A percentile compares a stretch with the other conserved stretches of the same genome.
Conservation (phyloP, 2,888 invertebrate species). For the Ophion obscuratus region DNA sequence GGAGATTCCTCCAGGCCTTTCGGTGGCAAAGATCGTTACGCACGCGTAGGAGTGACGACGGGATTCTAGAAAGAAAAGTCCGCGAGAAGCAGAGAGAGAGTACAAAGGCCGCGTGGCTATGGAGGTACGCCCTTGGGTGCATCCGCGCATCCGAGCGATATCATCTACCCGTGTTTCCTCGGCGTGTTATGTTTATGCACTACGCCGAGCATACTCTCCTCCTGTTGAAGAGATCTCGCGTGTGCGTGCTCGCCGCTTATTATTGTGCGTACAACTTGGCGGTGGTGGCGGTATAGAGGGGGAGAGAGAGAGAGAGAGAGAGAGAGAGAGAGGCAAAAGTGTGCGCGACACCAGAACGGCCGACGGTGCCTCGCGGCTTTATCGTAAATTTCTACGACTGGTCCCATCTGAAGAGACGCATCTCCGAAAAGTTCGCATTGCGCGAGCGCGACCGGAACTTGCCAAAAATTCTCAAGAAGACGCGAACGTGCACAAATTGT, state of each 20-base stretch:
- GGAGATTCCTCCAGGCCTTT: slow-evolving; percentile 33
- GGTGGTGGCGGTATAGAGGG: slow-evolving; percentile 6
- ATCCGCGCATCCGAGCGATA: slow-evolving; percentile 77
- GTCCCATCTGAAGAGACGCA: not conserved
- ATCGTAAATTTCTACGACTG: slow-evolving; percentile 7
- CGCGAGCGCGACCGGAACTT: not conserved
- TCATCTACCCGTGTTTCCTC: slow-evolving; percentile 82
- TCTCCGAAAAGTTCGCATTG: slow-evolving; percentile 11
- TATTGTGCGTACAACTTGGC: slow-evolving; percentile 55
- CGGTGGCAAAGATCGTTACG: slow-evolving; percentile 54
- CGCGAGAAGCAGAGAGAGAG: slow-evolving; percentile 65
- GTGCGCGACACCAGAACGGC: slow-evolving; percentile 23
- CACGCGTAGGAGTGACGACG: slow-evolving; percentile 48
- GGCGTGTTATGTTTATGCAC: slow-evolving; percentile 80
- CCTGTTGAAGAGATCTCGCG: slow-evolving; percentile 62
- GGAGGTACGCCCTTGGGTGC: slow-evolving; percentile 81
- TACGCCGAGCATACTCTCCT: slow-evolving; percentile 76
- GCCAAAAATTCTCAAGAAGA: no score
- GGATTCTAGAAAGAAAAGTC: slow-evolving; percentile 36
- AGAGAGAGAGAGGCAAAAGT: not conserved
- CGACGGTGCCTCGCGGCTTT: slow-evolving; percentile 26
- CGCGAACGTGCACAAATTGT: no score
- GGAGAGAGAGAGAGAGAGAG: slow-evolving; percentile 3
- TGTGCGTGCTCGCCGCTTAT: slow-evolving; percentile 43
- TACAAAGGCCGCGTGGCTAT: slow-evolving; percentile 73